Evolutionary conservation across 2,888 invertebrate species (phyloP).

Genomic region (Hydraecia micacea): DNA sequence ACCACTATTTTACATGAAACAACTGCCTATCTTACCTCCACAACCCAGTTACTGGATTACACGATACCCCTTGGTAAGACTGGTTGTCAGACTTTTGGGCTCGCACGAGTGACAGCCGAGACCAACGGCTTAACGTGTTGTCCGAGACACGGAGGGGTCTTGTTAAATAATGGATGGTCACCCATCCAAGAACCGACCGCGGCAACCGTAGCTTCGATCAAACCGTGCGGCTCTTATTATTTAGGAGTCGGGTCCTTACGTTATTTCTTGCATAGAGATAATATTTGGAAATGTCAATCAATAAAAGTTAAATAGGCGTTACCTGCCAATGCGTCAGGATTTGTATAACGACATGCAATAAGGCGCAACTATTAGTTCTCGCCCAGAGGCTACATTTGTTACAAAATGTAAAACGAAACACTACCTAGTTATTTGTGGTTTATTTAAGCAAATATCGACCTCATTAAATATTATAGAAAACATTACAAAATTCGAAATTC

Average conservation of each 20-base stretch:
- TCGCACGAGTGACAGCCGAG: background rate
- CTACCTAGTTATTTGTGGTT: constrained; percentile 52
- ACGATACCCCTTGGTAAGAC: background rate
- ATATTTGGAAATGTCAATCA: constrained; percentile 51
- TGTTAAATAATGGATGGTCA: background rate
- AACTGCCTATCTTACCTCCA: no score
- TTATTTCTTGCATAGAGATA: background rate
- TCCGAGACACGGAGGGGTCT: no score
- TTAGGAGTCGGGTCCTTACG: background rate
- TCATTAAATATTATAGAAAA: constrained; percentile 50
- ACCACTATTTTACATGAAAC: background rate
- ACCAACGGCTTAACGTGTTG: background rate
- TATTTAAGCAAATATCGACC: constrained; percentile 60
- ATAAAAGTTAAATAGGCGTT: constrained; percentile 38
- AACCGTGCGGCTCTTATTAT: background rate
- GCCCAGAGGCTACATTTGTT: constrained; percentile 47
- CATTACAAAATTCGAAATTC: constrained; percentile 24
- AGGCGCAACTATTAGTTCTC: constrained; percentile 25
- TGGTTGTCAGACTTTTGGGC: background rate
- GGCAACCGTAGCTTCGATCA: background rate
- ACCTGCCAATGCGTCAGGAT: constrained; percentile 20
- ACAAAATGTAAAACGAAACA: constrained; percentile 55
- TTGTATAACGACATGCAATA: constrained; percentile 40
- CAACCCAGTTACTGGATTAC: background rate
- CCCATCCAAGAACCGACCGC: background rate